These are phyloP conservation scores for Dryobotodes eremita DNA, from an alignment of 2,888 invertebrate genomes.

Conservation along the genomic window DNA sequence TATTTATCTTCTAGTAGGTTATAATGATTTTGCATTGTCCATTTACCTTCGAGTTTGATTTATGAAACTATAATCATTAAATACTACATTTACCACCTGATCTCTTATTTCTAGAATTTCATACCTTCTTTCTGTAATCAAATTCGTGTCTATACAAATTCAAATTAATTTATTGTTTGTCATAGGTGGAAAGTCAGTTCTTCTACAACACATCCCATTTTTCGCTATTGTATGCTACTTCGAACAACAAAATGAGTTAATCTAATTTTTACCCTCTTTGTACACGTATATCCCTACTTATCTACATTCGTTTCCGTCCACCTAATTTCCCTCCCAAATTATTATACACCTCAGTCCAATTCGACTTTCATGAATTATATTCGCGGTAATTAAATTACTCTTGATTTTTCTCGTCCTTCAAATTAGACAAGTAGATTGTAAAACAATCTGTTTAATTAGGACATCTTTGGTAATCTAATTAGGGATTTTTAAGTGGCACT, in stretches of 20 bases:
- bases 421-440: constrained; percentile 57
- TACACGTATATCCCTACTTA: not conserved
- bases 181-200: not conserved
- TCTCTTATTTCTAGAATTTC: not conserved
- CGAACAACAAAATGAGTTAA: not conserved
- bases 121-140: not conserved
- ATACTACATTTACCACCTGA: too few relatives aligned
- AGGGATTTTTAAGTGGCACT: constrained; percentile 42
- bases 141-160: not conserved
- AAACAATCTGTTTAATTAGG: constrained; percentile 66
- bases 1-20: not conserved
- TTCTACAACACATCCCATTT: not conserved
- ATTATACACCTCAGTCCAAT: constrained; percentile 60
- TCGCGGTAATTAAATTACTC: constrained; percentile 59
- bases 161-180: too few relatives aligned
- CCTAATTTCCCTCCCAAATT: constrained; percentile 56
- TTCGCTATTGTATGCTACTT: not conserved
- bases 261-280: not conserved
- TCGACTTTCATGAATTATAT: constrained; percentile 67
- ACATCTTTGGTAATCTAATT: constrained; percentile 62
- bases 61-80: not conserved
- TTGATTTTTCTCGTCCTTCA: constrained; percentile 54
- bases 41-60: not conserved
- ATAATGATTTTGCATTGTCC: not conserved
- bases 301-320: constrained; percentile 11